A percentile compares a stretch with the other conserved stretches of the same genome.
These are phyloP conservation scores for Trachelus iudaicus DNA, from an alignment of 2,888 invertebrate species.

Conservation along the genomic window DNA sequence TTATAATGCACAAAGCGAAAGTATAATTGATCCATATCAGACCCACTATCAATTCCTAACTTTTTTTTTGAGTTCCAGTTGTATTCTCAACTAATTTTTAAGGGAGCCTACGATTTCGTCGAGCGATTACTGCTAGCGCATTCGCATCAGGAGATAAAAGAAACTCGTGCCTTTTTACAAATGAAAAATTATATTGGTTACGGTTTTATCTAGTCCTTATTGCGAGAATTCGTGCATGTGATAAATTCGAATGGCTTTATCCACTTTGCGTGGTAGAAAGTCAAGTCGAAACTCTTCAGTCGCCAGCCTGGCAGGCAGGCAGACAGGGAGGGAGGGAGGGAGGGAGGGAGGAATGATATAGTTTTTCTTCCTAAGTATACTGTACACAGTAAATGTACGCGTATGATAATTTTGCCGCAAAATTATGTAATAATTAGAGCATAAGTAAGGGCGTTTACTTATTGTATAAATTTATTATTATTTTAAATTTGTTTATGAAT, in stretches of 20 bases:
- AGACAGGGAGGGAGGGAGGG: neutral
- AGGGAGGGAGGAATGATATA: neutral
- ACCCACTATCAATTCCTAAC: neutral
- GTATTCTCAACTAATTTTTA: slow-evolving; percentile 1
- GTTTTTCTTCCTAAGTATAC: neutral
- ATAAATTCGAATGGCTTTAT: neutral
- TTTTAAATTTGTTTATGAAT: slow-evolving; percentile 1
- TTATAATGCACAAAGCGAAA: neutral
- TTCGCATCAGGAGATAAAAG: slow-evolving; percentile 10
- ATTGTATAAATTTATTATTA: slow-evolving; percentile 2
- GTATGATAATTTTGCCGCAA: neutral
- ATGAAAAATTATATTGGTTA: slow-evolving; percentile 14
- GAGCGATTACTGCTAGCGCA: neutral
- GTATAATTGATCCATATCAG: neutral
- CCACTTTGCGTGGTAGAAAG: neutral
- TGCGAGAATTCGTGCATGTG: slow-evolving; percentile 11
- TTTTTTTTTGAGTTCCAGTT: neutral
- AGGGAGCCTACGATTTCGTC: neutral
- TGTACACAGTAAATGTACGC: neutral
- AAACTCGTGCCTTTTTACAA: slow-evolving; percentile 47
- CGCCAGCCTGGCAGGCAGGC: neutral
- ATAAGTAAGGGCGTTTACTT: neutral
- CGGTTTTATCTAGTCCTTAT: slow-evolving; percentile 2
- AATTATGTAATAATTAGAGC: neutral
- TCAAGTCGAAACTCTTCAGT: neutral